Percentiles rank a stretch among this genome's conserved stretches.
phyloP scores from a whole-genome alignment of 2,113 vertebrate genomes.

The Neolamprologus falcicula region DNA sequence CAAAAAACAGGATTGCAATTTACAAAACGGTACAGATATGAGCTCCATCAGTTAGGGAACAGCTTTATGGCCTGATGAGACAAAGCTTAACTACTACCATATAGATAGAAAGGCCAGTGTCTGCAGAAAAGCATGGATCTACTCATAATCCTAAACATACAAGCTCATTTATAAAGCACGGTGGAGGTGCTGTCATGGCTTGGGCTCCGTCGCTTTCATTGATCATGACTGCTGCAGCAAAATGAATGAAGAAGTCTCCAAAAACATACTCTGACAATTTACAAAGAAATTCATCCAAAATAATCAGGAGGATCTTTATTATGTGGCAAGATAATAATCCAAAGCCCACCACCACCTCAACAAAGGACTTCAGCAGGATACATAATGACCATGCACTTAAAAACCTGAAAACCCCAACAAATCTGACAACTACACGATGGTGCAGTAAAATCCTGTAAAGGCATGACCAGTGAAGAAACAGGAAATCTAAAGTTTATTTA shows the following conservation, averaged over 20 bases:
- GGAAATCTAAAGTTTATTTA: background rate
- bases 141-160: background rate
- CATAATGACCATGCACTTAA: background rate
- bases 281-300: background rate
- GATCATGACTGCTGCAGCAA: background rate
- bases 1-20: background rate
- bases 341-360: background rate
- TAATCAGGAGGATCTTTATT: background rate
- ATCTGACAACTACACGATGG: background rate
- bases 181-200: background rate
- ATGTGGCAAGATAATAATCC: background rate
- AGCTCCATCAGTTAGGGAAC: background rate
- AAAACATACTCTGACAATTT: background rate
- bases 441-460: background rate
- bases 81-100: background rate
- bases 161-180: background rate
- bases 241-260: background rate
- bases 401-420: background rate
- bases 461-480: background rate
- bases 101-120: background rate
- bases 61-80: background rate
- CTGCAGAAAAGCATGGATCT: background rate
- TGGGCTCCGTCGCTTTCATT: background rate
- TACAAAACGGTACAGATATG: background rate
- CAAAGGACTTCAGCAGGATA: background rate